Conservation (phyloP, 2,797 vertebrate genomes). For the Oryzias dopingdopingensis region DNA sequence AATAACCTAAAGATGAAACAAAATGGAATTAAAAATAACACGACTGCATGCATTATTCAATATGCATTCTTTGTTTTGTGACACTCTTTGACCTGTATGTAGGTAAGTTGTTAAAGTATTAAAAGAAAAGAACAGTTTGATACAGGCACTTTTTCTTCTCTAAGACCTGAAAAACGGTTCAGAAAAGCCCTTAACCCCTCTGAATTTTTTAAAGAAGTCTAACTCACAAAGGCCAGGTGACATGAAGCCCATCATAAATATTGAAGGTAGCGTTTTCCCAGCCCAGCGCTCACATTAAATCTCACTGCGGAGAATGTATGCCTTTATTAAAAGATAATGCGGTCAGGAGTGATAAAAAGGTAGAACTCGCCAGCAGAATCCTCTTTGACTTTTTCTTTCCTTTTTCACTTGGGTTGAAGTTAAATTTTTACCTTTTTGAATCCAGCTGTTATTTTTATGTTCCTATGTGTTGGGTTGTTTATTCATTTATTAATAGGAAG, state of each 20-base stretch:
- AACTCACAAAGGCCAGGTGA: constrained; percentile 49
- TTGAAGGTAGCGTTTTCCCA: constrained; percentile 78
- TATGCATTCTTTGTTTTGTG: neutral
- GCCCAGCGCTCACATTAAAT: constrained; percentile 74
- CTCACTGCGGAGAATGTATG: constrained; percentile 71
- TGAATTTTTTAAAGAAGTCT: constrained; percentile 75
- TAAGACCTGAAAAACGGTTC: constrained; percentile 42
- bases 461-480: neutral
- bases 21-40: no score
- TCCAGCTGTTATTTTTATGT: constrained; percentile 45
- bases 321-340: constrained; percentile 81
- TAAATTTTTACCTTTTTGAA: constrained; percentile 45
- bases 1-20: no score
- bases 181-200: constrained; percentile 55
- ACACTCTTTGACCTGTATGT: neutral
- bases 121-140: constrained; percentile 21
- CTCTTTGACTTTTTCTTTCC: constrained; percentile 14
- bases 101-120: neutral
- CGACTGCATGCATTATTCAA: neutral
- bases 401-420: constrained; percentile 23
- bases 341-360: constrained; percentile 69
- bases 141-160: constrained; percentile 37
- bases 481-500: no score
- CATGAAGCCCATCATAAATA: constrained; percentile 74
- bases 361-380: constrained; percentile 53